These are phyloP conservation scores for Zaprionus nigranus DNA, from an alignment of 1,140 invertebrate species.

Conservation along the genomic window DNA sequence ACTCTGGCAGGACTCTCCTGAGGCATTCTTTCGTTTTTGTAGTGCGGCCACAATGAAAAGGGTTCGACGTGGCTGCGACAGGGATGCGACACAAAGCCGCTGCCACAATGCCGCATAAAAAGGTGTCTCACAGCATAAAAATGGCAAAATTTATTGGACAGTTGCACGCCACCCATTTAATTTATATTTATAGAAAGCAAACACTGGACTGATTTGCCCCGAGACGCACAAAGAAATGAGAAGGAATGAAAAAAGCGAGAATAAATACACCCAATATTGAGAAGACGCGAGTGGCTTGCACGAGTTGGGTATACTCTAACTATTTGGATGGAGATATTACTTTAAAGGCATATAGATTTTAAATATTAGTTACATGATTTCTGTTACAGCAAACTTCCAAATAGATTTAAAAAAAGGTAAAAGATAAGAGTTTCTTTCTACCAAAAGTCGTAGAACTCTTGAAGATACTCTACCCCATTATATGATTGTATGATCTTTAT, in stretches of 20 bases:
- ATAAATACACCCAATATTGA: conserved; percentile 17
- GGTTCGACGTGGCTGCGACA: conserved; percentile 65
- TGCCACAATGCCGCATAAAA: conserved; percentile 63
- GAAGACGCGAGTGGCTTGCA: not conserved
- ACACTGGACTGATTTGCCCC: conserved; percentile 59
- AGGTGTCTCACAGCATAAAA: conserved; percentile 73
- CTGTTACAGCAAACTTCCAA: no score
- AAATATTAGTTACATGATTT: no score
- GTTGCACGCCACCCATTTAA: conserved; percentile 81
- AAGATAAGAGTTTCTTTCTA: no score
- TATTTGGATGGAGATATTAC: not conserved
- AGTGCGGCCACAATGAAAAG: conserved; percentile 64
- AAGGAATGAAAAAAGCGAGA: conserved; percentile 15
- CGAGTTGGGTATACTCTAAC: not conserved
- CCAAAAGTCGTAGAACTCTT: no score
- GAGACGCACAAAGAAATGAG: conserved; percentile 13
- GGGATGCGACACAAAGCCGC: conserved; percentile 61
- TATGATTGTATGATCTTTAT: not conserved
- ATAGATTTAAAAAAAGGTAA: no score
- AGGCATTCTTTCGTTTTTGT: conserved; percentile 10
- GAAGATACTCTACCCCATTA: no score
- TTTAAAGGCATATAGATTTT: no score
- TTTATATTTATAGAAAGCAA: conserved; percentile 82
- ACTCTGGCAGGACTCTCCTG: conserved; percentile 13
- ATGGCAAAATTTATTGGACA: conserved; percentile 83